Base-by-base conservation (phyloP, 2,113 vertebrate genomes). In the Zapus hudsonius region DNA sequence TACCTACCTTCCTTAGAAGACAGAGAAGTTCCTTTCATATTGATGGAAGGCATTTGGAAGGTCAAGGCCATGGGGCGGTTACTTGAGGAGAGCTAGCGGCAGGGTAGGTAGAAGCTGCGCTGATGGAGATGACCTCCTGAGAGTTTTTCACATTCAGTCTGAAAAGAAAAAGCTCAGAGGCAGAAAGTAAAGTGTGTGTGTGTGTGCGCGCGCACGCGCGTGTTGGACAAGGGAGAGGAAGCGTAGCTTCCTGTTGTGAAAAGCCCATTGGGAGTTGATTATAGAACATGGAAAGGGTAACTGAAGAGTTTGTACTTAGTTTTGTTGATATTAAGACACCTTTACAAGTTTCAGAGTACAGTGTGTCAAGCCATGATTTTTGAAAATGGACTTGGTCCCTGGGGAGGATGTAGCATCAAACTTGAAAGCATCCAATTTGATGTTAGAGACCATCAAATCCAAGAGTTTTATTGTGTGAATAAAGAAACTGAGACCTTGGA, bases 401-500 rank as follows among this genome's bases (percentile, higher is more conserved):
- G 38, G 67, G 25, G 69, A 85, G 33, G 74, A 82, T 57, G 40
- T 4, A 66, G 38, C 13, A 33, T 59, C n/a, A 73, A 64, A 80
- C 0, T 31, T n/a, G 63, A 70, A 42, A 84, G 15, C 38, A 52
- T 15, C 12, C 52, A 52, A 13, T 52, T 57, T 55, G 33, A 33
- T 59, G 5, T 13, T 84, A 10, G 27, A 67, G 22, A 84, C 38
- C 7, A 78, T 38, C 6, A 84, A 40, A 57, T 27, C 42, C 52
- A 67, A 80, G 22, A 72, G 84, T 12, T 13, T 44, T 64, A 78
- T 16, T 57, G 23, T 11, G 57, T 12, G n/a, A 31, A 11, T 75
- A 33, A 85, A 90, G 74, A 81, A 74, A 75, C 27, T 27, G 59
- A 87, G 55, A 76, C 33, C 31, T 33, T 61, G 86, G 61, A 92